Base-by-base conservation (phyloP, 2,888 invertebrate genomes). In the Bhutanitis thaidina region DNA sequence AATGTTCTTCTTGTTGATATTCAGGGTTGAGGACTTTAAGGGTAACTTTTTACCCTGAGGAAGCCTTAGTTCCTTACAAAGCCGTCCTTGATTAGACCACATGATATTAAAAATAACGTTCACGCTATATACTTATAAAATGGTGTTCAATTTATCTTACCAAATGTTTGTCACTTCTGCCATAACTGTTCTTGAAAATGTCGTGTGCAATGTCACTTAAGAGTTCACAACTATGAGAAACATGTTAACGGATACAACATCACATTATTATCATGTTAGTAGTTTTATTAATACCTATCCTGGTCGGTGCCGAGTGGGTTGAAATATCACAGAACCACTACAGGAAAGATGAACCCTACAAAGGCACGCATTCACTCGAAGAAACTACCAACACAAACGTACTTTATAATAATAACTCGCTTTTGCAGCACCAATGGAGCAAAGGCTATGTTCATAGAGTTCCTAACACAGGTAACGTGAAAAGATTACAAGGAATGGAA, bases 311-410 rank as follows among this genome's bases (percentile, higher is more conserved):
- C 32, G 88, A 89, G 46, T 89, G 88, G 88, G 85, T 89, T 27
- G 80, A 89, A 58, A 88, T 89, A 55, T 72, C 87, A 0, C 88
- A 88, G 54, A 77, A 78, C 36, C 70, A 78, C 54, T 80, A 81
- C 57, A 68, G 66, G 32, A 79, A 77, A 54, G 58, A 60, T 7
- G n/a, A n/a, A n/a, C 71, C 79, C 1, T 14, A 62, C 14, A 58
- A 45, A 40, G 20, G 45, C 5, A 35, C 29, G 7, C 3, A 39
- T 9, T 15, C 43, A 25, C 7, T 35, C 20, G 64, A 65, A 37
- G 52, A 57, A n/a, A 55, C 54, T 0, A 57, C 62, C 1, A 65
- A 59, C 55, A 10, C 52, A 8, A 64, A 62, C 32, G 59, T 51
- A 4, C 50, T 64, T n/a, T 76, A 74, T 49, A 51, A 45, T 7